phyloP scores from a whole-genome alignment of 2,888 invertebrate species.

The Andrena bicolor region DNA sequence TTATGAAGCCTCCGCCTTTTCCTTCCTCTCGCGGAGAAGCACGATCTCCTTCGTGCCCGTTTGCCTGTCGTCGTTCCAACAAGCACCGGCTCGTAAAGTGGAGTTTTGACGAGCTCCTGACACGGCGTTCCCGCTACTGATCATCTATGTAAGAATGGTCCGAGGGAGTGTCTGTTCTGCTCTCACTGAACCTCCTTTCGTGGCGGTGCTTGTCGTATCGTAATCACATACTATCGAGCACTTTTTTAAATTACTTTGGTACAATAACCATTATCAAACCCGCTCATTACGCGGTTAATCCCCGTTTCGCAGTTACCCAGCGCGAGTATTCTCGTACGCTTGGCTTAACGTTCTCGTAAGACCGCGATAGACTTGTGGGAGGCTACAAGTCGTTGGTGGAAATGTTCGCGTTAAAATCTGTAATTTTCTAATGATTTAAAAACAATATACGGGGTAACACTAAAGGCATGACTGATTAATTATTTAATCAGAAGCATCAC shows the following conservation, averaged over 20 bases:
- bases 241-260: conserved; percentile 28
- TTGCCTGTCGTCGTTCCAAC: background rate
- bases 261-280: conserved; percentile 36
- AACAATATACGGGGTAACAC: no score
- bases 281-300: conserved; percentile 39
- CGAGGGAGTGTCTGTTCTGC: background rate
- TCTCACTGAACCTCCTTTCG: background rate
- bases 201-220: background rate
- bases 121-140: background rate
- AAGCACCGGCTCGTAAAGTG: no score
- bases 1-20: conserved; percentile 64
- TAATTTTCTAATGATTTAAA: no score
- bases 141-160: background rate
- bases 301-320: conserved; percentile 14
- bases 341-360: conserved; percentile 14
- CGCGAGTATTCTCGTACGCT: conserved; percentile 6
- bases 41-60: conserved; percentile 11
- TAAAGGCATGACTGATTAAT: no score
- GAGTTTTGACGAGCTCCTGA: background rate
- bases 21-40: background rate
- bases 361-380: background rate
- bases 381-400: background rate
- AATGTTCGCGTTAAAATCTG: background rate
- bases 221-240: conserved; percentile 3
- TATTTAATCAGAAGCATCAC: no score